Evolutionary conservation across 2,113 vertebrate genomes (phyloP).

Genomic region (Ctenomys sociabilis): DNA sequence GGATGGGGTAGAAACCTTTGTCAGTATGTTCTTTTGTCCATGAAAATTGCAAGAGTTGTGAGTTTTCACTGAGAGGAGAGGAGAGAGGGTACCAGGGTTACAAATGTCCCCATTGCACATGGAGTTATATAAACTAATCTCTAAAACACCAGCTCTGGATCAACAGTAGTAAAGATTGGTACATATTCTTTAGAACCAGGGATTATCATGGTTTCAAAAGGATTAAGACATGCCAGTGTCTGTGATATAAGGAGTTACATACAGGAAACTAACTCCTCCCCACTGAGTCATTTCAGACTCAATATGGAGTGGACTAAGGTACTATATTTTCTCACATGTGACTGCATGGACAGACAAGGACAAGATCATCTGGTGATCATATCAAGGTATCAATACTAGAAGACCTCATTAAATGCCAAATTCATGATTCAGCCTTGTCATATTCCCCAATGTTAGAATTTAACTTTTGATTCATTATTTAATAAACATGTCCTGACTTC

Average conservation of each 20-base stretch:
- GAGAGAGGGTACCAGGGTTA: not conserved
- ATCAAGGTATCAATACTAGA: not conserved
- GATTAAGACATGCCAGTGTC: slow-evolving; percentile 18
- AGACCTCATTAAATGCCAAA: not conserved
- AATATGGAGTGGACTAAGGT: not conserved
- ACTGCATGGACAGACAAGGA: not conserved
- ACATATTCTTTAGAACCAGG: not conserved
- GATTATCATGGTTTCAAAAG: slow-evolving; percentile 9
- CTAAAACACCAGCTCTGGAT: not conserved
- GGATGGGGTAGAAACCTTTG: not conserved
- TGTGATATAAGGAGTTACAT: not conserved
- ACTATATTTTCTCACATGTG: not conserved
- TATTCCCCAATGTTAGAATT: not conserved
- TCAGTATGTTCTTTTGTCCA: not conserved
- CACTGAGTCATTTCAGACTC: slow-evolving; percentile 13
- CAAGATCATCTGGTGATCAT: not conserved
- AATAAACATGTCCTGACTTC: not conserved
- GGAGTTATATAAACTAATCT: slow-evolving; percentile 11
- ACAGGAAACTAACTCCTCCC: slow-evolving; percentile 1
- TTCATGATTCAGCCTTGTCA: not conserved
- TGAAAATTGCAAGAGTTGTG: not conserved
- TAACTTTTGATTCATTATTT: not conserved
- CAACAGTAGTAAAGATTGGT: not conserved
- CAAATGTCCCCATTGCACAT: not conserved
- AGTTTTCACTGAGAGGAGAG: accelerated